Percentiles rank a stretch among this genome's conserved stretches.
Conservation (phyloP, 2,888 invertebrate genomes). For the Aporophyla lueneburgensis region DNA sequence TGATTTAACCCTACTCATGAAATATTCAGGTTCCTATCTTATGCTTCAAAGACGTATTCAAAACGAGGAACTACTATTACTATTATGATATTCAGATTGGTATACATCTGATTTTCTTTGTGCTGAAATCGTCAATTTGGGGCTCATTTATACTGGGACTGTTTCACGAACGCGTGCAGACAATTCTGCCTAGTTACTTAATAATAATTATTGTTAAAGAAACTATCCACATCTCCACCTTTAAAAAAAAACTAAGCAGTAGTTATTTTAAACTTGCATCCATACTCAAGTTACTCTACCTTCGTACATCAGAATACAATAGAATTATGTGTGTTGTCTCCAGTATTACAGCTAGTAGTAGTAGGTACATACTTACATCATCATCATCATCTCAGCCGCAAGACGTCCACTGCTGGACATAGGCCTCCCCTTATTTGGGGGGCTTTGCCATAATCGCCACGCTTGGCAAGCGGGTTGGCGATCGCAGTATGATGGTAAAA, state of each 20-base stretch:
- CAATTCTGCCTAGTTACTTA: not conserved
- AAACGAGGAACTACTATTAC: not conserved
- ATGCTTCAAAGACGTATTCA: not conserved
- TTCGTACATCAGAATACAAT: too few relatives aligned
- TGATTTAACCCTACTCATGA: constrained; percentile 10
- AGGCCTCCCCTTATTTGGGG: too few relatives aligned
- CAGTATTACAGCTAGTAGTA: too few relatives aligned
- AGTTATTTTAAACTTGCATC: not conserved
- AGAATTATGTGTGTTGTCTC: too few relatives aligned
- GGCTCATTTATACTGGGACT: not conserved
- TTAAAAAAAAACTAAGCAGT: not conserved
- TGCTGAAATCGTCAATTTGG: not conserved
- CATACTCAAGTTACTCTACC: not conserved
- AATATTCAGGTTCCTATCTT: constrained; percentile 10
- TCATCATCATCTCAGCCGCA: too few relatives aligned
- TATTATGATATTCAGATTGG: not conserved
- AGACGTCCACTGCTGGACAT: too few relatives aligned
- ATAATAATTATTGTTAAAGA: too few relatives aligned
- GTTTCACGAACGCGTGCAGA: not conserved
- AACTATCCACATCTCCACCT: too few relatives aligned
- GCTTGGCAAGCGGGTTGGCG: too few relatives aligned
- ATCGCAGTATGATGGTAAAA: too few relatives aligned
- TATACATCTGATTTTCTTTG: not conserved
- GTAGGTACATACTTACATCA: too few relatives aligned
- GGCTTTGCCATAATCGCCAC: too few relatives aligned